A percentile compares a stretch with the other conserved stretches of the same genome.
phyloP scores from a whole-genome alignment of 1,140 invertebrate genomes.

The Phymorhynchus buccinoides region DNA sequence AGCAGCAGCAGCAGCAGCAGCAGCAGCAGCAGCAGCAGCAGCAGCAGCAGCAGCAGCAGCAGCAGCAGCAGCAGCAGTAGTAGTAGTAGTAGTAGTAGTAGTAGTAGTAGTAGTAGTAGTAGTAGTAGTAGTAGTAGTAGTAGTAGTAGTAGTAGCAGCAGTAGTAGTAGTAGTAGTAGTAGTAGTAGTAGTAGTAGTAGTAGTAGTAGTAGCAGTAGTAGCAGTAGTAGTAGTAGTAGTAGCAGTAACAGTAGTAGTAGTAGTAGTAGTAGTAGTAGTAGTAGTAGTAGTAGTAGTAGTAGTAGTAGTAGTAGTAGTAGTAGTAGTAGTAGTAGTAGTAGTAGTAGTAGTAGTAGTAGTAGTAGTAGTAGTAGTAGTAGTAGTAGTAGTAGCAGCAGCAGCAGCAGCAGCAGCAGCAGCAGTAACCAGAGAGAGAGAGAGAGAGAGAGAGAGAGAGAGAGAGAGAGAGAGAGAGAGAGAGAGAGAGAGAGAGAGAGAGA shows the following conservation, averaged over 20 bases:
- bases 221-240: neutral
- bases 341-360: neutral
- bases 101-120: constrained; percentile 32
- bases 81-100: constrained; percentile 32
- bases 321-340: constrained; percentile 30
- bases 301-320: constrained; percentile 33
- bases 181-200: constrained; percentile 32
- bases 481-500: neutral
- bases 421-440: too few species aligned
- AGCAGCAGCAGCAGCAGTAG: neutral
- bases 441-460: constrained; percentile 11
- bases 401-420: too few species aligned
- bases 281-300: constrained; percentile 31
- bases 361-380: neutral
- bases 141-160: constrained; percentile 31
- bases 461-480: constrained; percentile 21
- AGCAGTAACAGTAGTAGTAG: constrained; percentile 10
- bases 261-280: constrained; percentile 32
- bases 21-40: neutral
- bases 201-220: constrained; percentile 17
- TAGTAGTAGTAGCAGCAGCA: neutral
- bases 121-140: constrained; percentile 32
- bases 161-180: constrained; percentile 33
- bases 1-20: neutral
- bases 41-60: neutral